These are phyloP conservation scores for Parelbella ahira DNA, from an alignment of 2,888 invertebrate species.

Conservation along the genomic window DNA sequence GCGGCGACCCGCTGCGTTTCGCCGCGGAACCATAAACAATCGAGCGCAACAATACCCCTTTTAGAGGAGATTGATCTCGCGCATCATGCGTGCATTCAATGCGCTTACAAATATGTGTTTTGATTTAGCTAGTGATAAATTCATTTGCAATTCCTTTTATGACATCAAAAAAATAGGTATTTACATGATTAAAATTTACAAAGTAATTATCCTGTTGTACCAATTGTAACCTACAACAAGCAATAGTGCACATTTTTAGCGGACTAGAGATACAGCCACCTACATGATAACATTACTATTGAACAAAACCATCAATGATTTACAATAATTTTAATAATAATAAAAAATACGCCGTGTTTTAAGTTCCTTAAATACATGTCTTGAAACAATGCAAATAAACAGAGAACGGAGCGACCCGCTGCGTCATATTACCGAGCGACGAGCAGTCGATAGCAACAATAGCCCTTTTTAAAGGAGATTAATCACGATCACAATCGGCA, in stretches of 20 bases:
- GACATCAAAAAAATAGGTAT: too few relatives aligned
- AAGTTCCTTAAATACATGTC: too few relatives aligned
- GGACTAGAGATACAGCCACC: too few relatives aligned
- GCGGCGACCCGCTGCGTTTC: conserved; percentile 51
- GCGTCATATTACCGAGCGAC: conserved; percentile 49
- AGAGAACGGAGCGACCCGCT: conserved; percentile 49
- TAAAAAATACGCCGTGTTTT: too few relatives aligned
- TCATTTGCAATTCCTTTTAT: conserved; percentile 22
- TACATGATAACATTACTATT: too few relatives aligned
- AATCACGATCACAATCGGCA: background rate
- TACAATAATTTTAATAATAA: too few relatives aligned
- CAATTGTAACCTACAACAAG: too few relatives aligned
- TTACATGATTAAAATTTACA: too few relatives aligned
- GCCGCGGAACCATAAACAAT: conserved; percentile 51
- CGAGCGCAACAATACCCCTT: conserved; percentile 36
- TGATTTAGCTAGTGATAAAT: conserved; percentile 19
- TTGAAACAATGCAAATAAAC: too few relatives aligned
- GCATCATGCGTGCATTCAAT: conserved; percentile 8
- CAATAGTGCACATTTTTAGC: too few relatives aligned
- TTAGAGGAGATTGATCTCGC: conserved; percentile 19
- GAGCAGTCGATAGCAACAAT: conserved; percentile 44
- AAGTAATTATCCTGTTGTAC: too few relatives aligned
- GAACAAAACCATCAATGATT: too few relatives aligned
- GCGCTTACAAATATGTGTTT: conserved; percentile 20
- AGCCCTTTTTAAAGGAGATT: conserved; percentile 8